These are phyloP conservation scores for Indri indri DNA, from an alignment of 2,113 vertebrate genomes.

Conservation along the genomic window DNA sequence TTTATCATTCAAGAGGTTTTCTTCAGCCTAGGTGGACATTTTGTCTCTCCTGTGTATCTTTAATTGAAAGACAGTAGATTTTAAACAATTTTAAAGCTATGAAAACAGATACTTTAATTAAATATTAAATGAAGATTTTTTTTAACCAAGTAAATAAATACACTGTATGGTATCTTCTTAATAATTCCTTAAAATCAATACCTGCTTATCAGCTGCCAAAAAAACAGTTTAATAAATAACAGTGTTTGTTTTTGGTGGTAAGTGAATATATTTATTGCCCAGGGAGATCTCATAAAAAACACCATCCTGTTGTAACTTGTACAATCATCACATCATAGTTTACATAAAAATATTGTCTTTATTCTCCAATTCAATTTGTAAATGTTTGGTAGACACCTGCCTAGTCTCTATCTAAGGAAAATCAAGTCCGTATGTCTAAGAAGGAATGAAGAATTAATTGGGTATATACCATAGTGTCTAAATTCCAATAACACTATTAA, in stretches of 20 bases:
- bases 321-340: not conserved
- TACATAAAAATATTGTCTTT: not conserved
- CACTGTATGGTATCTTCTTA: not conserved
- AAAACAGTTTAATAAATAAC: not conserved
- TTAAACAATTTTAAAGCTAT: not conserved
- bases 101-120: not conserved
- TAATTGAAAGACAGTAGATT: not conserved
- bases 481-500: not conserved
- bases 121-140: not conserved
- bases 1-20: not conserved
- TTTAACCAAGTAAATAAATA: not conserved
- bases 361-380: not conserved
- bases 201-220: not conserved
- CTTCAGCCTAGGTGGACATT: not conserved
- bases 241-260: not conserved
- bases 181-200: not conserved
- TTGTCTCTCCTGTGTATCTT: not conserved
- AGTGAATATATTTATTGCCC: not conserved
- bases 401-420: not conserved
- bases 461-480: not conserved
- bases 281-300: not conserved
- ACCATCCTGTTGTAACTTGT: not conserved
- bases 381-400: not conserved
- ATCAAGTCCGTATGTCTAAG: not conserved
- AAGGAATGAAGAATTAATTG: not conserved